Evolutionary conservation across 2,797 vertebrate species (phyloP).

Genomic region (Carapus acus): DNA sequence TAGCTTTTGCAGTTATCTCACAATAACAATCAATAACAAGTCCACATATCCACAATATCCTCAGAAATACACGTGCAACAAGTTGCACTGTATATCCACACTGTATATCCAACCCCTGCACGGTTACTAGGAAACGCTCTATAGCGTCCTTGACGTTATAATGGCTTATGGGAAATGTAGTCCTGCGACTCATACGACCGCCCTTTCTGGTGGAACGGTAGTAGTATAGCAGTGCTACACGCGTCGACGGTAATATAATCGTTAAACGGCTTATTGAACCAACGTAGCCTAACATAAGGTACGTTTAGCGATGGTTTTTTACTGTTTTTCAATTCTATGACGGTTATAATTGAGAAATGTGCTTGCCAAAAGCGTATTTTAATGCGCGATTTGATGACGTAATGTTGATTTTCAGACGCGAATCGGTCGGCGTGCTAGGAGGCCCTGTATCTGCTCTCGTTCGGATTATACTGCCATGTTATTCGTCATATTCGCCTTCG

Average conservation of each 20-base stretch:
- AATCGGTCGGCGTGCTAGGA: conserved; percentile 71
- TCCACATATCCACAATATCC: no score
- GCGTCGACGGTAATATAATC: conserved; percentile 54
- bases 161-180: conserved; percentile 77
- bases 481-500: neutral
- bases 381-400: conserved; percentile 97
- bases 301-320: conserved; percentile 34
- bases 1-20: no score
- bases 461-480: conserved; percentile 1
- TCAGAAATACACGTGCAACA: no score
- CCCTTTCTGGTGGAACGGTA: conserved; percentile 71
- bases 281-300: conserved; percentile 53
- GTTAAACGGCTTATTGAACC: conserved; percentile 51
- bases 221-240: conserved; percentile 63
- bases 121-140: conserved; percentile 60
- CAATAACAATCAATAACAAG: no score
- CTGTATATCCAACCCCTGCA: no score
- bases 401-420: conserved; percentile 75
- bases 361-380: conserved; percentile 78
- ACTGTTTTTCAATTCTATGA: neutral
- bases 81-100: no score
- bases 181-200: conserved; percentile 65
- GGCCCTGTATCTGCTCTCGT: conserved; percentile 47
- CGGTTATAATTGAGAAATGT: conserved; percentile 36
- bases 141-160: conserved; percentile 54